Base-by-base conservation (phyloP, 2,113 vertebrate species). In the Bagarius yarrelli region DNA sequence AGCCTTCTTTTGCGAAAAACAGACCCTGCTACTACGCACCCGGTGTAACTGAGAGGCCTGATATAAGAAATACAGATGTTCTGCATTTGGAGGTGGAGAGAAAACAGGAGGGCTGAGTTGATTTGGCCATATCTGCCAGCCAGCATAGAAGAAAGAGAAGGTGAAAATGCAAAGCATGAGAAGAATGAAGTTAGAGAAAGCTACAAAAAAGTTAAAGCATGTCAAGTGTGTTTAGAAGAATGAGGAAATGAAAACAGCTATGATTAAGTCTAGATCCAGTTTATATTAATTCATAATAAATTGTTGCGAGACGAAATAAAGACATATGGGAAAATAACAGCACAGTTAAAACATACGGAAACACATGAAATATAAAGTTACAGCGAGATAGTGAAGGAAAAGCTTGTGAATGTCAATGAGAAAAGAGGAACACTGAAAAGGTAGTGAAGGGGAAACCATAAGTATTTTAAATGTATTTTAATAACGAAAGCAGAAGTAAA, bases 21-120 rank as follows among this genome's bases (percentile, higher is more conserved):
- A 87, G 72, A 89, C 74, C 71, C 56, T 44, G 78, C 53, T 59
- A 87, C 30, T 59, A 66, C 76, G 69, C 71, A 70, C 74, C 67
- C 55, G 21, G 63, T 69, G 81, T 83, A 91, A 87, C 84, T 90
- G 90, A 57, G 90, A 90, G 18, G 91, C 87, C 88, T 93, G 92
- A 92, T 92, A 94, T 83, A 92, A 91, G 88, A 93, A 94, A 90
- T 90, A 92, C 55, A 94, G 92, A 47, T 94, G 91, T 87, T 93
- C 93, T 83, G 90, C 91, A 83, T 92, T 93, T 89, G 93, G 83
- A 87, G 92, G 91, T 86, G 93, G 92, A 89, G 92, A 92, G 87
- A 91, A 85, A 84, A 92, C 82, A 86, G 91, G 84, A 69, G 87
- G 83, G 81, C 91, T 93, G 88, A 85, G 87, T 84, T 93, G 89